These are phyloP conservation scores for Mormyrops boulengeri DNA, from an alignment of 2,797 vertebrate genomes.

Conservation along the genomic window DNA sequence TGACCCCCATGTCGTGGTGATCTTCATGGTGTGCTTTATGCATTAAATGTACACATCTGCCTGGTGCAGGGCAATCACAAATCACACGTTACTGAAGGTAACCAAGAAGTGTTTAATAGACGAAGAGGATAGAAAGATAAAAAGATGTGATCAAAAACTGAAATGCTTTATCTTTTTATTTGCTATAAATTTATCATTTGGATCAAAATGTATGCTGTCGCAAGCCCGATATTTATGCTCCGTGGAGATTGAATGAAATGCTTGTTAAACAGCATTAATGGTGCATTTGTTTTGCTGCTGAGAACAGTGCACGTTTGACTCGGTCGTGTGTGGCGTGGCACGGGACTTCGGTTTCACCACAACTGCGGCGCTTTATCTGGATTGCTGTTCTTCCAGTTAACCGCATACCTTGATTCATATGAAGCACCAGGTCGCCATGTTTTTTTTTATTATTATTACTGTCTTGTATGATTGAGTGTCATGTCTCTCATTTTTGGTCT, in stretches of 20 bases:
- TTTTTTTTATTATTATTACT: background rate
- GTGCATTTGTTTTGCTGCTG: background rate
- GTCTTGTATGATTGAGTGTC: background rate
- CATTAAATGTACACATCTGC: background rate
- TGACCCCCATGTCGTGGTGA: background rate
- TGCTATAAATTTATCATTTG: background rate
- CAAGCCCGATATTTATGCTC: background rate
- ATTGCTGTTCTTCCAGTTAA: constrained; percentile 70
- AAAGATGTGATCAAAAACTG: background rate
- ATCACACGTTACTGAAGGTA: background rate
- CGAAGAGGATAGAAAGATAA: background rate
- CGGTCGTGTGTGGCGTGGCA: background rate
- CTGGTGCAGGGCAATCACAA: background rate
- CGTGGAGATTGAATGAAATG: background rate
- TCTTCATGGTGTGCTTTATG: background rate
- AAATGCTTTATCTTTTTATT: background rate
- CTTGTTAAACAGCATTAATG: background rate
- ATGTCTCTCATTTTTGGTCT: background rate
- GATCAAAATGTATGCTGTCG: background rate
- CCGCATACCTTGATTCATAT: background rate
- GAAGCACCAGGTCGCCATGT: background rate
- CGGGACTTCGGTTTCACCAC: constrained; percentile 16
- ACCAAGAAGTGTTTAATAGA: background rate
- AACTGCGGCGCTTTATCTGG: constrained; percentile 40
- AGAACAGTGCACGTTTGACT: background rate